Conservation (phyloP, 2,888 invertebrate species). For the Amiota minor region DNA sequence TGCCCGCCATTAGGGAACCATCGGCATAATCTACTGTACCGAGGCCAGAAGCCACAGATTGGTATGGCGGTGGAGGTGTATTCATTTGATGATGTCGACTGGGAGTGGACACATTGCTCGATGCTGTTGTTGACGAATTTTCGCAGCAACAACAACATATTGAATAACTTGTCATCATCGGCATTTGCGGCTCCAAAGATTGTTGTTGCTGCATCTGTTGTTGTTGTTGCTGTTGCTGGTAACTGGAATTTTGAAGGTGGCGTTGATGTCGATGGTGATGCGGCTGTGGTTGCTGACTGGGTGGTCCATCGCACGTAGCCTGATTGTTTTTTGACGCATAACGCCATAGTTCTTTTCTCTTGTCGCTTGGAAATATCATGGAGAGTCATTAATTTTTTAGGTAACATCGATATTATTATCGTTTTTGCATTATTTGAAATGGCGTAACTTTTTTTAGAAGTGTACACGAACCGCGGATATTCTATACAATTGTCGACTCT, state of each 20-base stretch:
- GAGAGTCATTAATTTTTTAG: constrained; percentile 74
- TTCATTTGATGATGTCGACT: constrained; percentile 35
- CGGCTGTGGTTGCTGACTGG: constrained; percentile 70
- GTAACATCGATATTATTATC: constrained; percentile 74
- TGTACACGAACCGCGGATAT: constrained; percentile 41
- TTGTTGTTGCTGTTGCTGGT: constrained; percentile 30
- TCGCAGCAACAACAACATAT: constrained; percentile 36
- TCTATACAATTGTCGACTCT: constrained; percentile 36
- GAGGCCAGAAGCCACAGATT: constrained; percentile 34
- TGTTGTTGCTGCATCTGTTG: constrained; percentile 30
- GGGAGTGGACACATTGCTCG: constrained; percentile 28
- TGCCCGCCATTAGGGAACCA: constrained; percentile 32
- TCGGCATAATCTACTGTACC: constrained; percentile 26
- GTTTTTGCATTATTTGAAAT: constrained; percentile 73
- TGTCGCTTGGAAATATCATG: constrained; percentile 74
- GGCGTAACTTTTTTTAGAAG: constrained; percentile 58
- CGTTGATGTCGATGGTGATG: constrained; percentile 68
- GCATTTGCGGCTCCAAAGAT: constrained; percentile 6
- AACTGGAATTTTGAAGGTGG: constrained; percentile 56
- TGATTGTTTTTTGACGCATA: constrained; percentile 71
- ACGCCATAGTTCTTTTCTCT: constrained; percentile 73
- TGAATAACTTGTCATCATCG: constrained; percentile 30
- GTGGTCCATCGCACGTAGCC: constrained; percentile 62
- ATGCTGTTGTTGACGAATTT: constrained; percentile 41
- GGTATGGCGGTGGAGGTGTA: constrained; percentile 43